Evolutionary conservation across 2,888 invertebrate species (phyloP), one percentile per base, ranked within the genome.

Genomic region (Drosophila cracens): DNA sequence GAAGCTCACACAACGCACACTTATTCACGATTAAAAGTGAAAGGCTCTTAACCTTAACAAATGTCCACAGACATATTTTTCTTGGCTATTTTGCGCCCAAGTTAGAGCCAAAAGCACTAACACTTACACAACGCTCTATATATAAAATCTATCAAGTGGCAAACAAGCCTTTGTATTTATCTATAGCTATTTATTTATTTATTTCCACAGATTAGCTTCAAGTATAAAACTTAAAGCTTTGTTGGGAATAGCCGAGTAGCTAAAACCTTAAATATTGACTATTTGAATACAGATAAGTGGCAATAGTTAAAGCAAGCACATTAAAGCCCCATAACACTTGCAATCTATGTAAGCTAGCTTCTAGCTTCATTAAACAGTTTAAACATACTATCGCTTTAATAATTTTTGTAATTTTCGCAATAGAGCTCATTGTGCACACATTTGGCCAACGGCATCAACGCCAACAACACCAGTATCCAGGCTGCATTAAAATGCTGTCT

Each of bases 21-120:
- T 79, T 78, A 79, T 79, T 79, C 77, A 77, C 60, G 79, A 77
- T 79, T 81, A 79, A 77, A 68, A 77, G 68, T 64, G 63, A 79
- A 68, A 78, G 82, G 82, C 78, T 69, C 73, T 81, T 73, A 81
- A 73, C 81, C 79, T 73, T 43, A 61, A 63, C 69, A 66, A 81
- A 81, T 79, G 78, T 40, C 65, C 49, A 36, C 53, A 43, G 65
- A 81, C 82, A 79, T 81, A 79, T 77, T 81, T 76, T 81, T 54
- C 57, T 25, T 18, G 46, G 34, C 34, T 75, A 67, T 64, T 60
- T 38, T 46, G 11, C 25, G 49, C 33, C 27, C 18, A 27, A 54
- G 48, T 60, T 59, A 52, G 8, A 60, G 56, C 18, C 62, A 62
- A 53, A 43, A 43, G 34, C 62, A 71, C 46, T 18, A 38, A 46